phyloP scores from a whole-genome alignment of 64 coral and sea anemone species.

The Stylophora pistillata region DNA sequence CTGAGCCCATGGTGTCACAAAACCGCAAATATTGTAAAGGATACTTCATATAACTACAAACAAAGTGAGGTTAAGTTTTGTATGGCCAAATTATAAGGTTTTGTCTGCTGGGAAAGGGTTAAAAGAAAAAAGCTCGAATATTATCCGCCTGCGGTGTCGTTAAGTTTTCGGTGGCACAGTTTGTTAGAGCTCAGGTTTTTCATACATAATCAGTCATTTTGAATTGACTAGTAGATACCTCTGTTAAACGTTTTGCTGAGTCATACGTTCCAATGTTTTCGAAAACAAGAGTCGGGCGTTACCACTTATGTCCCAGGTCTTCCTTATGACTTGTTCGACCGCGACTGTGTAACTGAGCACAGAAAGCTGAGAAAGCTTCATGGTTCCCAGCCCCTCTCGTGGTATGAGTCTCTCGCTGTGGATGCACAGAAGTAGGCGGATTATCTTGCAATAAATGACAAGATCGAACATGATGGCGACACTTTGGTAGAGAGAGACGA shows the following conservation, averaged over 20 bases:
- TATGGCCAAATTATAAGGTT: too few species aligned
- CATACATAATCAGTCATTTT: too few species aligned
- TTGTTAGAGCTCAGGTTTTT: too few species aligned
- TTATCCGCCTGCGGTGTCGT: too few species aligned
- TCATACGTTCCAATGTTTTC: neutral
- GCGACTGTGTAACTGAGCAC: constrained; percentile 29
- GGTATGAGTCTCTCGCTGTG: constrained; percentile 57
- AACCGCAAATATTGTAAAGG: too few species aligned
- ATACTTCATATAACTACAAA: too few species aligned
- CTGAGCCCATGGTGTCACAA: too few species aligned
- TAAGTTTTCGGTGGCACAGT: too few species aligned
- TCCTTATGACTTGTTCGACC: constrained; percentile 17
- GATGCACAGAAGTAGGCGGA: constrained; percentile 65
- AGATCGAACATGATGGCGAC: constrained; percentile 50
- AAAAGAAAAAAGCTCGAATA: too few species aligned
- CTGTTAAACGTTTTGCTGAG: neutral
- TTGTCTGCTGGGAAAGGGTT: too few species aligned
- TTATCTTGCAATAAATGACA: constrained; percentile 66
- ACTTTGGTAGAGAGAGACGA: constrained; percentile 50
- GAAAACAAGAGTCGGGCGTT: neutral
- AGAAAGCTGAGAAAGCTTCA: constrained; percentile 27
- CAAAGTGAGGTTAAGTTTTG: too few species aligned
- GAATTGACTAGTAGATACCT: too few species aligned
- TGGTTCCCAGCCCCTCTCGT: constrained; percentile 34
- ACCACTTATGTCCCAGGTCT: neutral